Base-by-base conservation (phyloP, 2,888 invertebrate genomes). In the Drosophila atroscutellata region DNA sequence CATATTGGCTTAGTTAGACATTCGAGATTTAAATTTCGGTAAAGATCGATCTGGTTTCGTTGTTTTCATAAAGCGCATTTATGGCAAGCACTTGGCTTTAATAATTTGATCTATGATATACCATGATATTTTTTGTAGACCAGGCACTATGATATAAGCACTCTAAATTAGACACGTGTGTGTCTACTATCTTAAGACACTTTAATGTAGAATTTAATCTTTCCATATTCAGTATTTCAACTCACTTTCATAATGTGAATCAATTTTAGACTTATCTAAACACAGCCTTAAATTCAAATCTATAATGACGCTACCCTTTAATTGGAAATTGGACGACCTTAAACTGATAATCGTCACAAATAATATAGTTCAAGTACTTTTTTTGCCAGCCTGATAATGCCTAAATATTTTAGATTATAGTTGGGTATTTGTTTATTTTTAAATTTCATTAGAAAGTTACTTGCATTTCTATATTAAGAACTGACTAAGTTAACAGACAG, bases 1-100 rank as follows among this genome's bases (percentile, higher is more conserved):
- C 54, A 60, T 63, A 60, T 32, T 49, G 70, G 37, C 68, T 83
- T 82, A 62, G 64, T 67, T 55, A 32, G 80, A 75, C 77, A 64
- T 45, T 34, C 26, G 49, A 66, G 75, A 58, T 67, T 74, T 66
- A 47, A 39, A 57, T 63, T 60, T 15, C 3, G 37, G 28, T 20
- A 34, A 24, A 74, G 60, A 75, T 70, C 50, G 59, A 78, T 74
- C 45, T 49, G 24, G 52, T 34, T 32, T 47, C 20, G 30, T 18
- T 37, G 37, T 7, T 51, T 60, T 28, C 18, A 39, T 9, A 24
- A 9, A 57, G 30, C 2, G 6, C 2, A 24, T 30, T 28, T n/a
- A 20, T 28, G 39, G 4, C 18, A n/a, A n/a, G 20, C 24, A 30
- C 9, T 20, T 39, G 39, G n/a, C 20, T 56, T 18, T 30, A 15